A percentile compares a stretch with the other conserved stretches of the same genome.
Evolutionary conservation across 2,797 vertebrate species (phyloP).

Genomic region (Sebastes iracundus): DNA sequence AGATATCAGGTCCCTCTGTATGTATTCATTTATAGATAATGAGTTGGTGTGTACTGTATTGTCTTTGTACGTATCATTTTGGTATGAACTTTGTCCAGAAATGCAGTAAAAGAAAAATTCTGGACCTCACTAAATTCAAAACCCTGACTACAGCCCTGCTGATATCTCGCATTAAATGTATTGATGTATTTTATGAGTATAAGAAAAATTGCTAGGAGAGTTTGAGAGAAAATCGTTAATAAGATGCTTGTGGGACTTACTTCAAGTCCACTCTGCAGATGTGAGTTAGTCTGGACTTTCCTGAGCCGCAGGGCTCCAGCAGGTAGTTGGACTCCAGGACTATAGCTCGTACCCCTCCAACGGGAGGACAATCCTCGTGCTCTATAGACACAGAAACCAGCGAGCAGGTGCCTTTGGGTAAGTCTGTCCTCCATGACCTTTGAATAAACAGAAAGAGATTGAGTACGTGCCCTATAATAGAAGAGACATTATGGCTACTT

Average conservation of each 20-base stretch:
- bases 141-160: not conserved
- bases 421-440: constrained; percentile 95
- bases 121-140: no score
- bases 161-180: not conserved
- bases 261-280: constrained; percentile 94
- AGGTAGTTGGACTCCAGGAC: constrained; percentile 93
- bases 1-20: no score
- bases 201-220: not conserved
- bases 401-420: constrained; percentile 94
- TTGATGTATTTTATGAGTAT: not conserved
- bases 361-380: constrained; percentile 87
- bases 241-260: constrained; percentile 80
- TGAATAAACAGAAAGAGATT: constrained; percentile 7
- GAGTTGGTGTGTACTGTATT: no score
- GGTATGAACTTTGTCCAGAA: no score
- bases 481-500: not conserved
- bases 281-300: constrained; percentile 95
- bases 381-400: constrained; percentile 92
- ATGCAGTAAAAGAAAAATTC: no score
- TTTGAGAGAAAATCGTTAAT: not conserved
- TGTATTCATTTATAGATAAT: no score
- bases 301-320: constrained; percentile 96
- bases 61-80: no score
- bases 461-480: not conserved
- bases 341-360: constrained; percentile 89